Evolutionary conservation across 2,113 vertebrate genomes (phyloP).

Genomic region (Brachyhypopomus occidentalis): DNA sequence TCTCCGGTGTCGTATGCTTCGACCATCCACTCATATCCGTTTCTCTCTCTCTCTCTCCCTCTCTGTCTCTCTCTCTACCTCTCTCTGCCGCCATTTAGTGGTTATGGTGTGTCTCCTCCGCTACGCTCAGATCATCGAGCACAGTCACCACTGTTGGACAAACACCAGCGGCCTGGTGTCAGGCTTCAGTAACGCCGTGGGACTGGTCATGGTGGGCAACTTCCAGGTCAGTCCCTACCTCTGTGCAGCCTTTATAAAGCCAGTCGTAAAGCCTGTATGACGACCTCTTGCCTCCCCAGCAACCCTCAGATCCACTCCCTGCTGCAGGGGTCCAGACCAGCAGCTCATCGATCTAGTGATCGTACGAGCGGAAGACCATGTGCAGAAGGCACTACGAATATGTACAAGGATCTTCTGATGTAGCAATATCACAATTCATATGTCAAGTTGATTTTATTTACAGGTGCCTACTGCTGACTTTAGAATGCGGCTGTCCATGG

Average conservation of each 20-base stretch:
- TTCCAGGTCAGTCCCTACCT: constrained; percentile 80
- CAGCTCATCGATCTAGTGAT: no score
- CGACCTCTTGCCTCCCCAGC: no score
- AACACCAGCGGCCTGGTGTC: constrained; percentile 86
- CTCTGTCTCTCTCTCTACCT: not conserved
- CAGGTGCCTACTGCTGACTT: not conserved
- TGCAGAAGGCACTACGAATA: no score
- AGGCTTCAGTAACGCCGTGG: constrained; percentile 84
- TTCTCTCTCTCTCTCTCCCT: not conserved
- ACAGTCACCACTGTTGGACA: constrained; percentile 84
- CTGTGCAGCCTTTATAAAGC: not conserved
- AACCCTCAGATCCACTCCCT: no score
- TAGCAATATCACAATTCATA: no score
- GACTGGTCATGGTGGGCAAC: constrained; percentile 89
- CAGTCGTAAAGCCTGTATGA: not conserved
- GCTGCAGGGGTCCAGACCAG: no score
- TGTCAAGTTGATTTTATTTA: not conserved
- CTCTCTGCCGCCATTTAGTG: constrained; percentile 71
- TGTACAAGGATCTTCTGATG: no score
- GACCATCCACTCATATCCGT: not conserved
- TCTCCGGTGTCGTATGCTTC: no score
- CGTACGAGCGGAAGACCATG: no score
- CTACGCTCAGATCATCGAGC: constrained; percentile 88
- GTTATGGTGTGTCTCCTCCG: constrained; percentile 87
- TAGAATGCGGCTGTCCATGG: no score